Conservation (phyloP, 2,797 vertebrate genomes). For the Chelonia mydas region DNA sequence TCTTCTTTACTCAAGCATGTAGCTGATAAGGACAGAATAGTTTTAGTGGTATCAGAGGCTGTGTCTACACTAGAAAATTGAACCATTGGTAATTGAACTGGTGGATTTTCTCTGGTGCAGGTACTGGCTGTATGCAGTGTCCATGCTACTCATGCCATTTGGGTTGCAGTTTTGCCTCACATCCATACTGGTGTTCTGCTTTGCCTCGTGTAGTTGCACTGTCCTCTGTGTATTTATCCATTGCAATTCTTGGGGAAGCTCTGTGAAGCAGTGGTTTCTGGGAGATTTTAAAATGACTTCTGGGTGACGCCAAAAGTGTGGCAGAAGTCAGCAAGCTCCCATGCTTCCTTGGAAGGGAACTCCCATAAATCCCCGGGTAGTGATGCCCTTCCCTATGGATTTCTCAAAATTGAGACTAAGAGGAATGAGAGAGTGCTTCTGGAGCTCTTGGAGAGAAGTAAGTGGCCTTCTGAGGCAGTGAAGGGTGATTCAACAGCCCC, state of each 20-base stretch:
- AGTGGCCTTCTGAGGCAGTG: neutral
- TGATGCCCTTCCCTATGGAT: neutral
- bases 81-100: neutral
- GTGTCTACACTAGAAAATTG: neutral
- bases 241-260: neutral
- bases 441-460: neutral
- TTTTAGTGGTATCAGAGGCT: neutral
- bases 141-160: fast-evolving
- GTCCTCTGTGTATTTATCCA: fast-evolving
- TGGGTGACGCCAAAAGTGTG: neutral
- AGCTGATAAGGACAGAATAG: neutral
- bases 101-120: fast-evolving
- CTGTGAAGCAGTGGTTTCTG: neutral
- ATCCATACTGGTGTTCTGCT: fast-evolving
- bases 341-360: neutral
- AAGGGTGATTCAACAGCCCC: neutral
- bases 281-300: neutral
- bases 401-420: neutral
- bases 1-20: neutral
- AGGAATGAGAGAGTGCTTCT: neutral
- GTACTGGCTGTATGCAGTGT: fast-evolving
- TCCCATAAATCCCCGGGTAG: neutral
- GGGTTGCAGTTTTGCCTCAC: neutral
- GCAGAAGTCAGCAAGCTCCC: neutral
- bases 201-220: fast-evolving